Base-by-base conservation (phyloP, 2,797 vertebrate genomes). In the Schizopygopsis malacanthus region DNA sequence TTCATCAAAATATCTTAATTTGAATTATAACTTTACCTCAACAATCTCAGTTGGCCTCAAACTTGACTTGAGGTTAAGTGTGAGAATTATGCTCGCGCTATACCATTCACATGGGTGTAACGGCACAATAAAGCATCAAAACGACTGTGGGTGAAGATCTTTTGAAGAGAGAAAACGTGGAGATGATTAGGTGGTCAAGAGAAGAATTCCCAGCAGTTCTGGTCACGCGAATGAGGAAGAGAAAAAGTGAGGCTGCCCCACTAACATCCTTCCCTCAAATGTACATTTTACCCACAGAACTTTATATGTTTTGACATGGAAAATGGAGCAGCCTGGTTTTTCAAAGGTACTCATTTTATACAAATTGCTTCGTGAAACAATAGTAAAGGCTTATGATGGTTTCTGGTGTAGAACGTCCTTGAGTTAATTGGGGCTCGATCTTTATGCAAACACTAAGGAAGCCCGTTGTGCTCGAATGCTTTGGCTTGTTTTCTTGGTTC, bases 311-410 rank as follows among this genome's bases (percentile, higher is more conserved):
- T 82, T 86, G 59, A 89, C 80, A 79, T 59, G 47, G 52, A 81
- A 70, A 88, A 82, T 52, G n/a, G 82, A 65, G 76, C 22, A 77
- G 79, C 79, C 50, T 83, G 78, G 82, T 85, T 85, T 83, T 88
- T 65, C 43, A 16, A 83, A 71, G 65, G 80, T 50, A 83, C 85
- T 88, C 56, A 89, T 91, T 92, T 88, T 75, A 76, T 82, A 90
- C 89, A 91, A 89, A 90, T 88, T 86, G 61, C 87, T 89, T 84
- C 18, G 65, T 87, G 89, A 90, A 89, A 89, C 86, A 90, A 87
- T 69, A 79, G 84, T 22, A 76, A 73, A 87, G 81, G 47, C 47
- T 84, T 87, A 69, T 73, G 81, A 71, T 81, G 16, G 2, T 81
- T 87, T 85, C 67, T 87, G 82, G 79, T 80, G 75, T 72, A 79